Base-by-base conservation (phyloP, 2,797 vertebrate genomes). In the Hylomyscus alleni region DNA sequence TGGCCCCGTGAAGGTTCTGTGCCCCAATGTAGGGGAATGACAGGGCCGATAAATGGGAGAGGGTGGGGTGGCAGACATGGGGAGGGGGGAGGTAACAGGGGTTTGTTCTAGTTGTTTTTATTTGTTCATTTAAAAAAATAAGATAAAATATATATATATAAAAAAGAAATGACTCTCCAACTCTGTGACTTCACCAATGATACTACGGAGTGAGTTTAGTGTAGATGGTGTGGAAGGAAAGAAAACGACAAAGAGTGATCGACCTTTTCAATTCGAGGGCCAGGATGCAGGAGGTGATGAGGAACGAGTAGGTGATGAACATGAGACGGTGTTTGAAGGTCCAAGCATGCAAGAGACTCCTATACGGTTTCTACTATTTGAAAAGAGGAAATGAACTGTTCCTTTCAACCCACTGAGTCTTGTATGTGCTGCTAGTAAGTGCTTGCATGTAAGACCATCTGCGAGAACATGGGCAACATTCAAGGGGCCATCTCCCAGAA, bases 301-400 rank as follows among this genome's bases (percentile, higher is more conserved):
- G 84, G 83, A 97, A 75, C 80, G 83, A 97, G 22, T 93, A 56
- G 78, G 65, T 72, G 52, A 96, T 73, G 90, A 90, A 97, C 93
- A 84, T 84, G 80, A 87, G 93, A 76, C 73, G 65, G 54, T 62
- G 88, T 89, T 93, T 95, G 67, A 94, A 91, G 40, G 82, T 44
- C n/a, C 44, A 89, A 93, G 24, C 22, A 52, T 13, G 56, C 1
- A 62, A 50, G 58, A 77, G 73, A 44, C 94, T 65, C 24, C 50
- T 80, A 0, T 31, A 34, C 11, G 6, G 8, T 56, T 47, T 37
- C 65, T 19, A 0, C 40, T 37, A 0, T 62, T 22, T 72, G 40
- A 54, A 85, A 77, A 82, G 40, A 84, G 9, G 62, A 31, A 84
- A 84, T 31, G 10, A 19, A 11, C 81, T 62, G 37, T 31, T 44